A percentile compares a stretch with the other conserved stretches of the same genome.
These are phyloP conservation scores for Madoqua kirkii DNA, from an alignment of 2,113 vertebrate species.

Conservation along the genomic window DNA sequence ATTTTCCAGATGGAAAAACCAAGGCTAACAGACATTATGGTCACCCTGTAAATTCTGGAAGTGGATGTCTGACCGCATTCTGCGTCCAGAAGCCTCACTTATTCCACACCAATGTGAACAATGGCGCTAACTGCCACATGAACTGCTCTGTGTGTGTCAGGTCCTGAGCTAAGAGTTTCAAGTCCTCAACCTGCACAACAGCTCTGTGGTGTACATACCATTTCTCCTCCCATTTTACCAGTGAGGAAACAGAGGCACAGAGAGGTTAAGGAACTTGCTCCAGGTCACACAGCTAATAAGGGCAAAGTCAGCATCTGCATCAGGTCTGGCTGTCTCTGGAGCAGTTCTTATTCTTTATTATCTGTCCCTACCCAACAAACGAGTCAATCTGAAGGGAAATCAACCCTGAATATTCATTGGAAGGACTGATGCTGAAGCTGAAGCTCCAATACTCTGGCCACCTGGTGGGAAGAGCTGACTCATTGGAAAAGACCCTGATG, in stretches of 20 bases:
- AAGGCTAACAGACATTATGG: fast-evolving
- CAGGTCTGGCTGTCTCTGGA: background rate
- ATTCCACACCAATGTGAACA: fast-evolving
- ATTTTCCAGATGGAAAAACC: background rate
- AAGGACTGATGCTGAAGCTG: background rate
- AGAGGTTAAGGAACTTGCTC: background rate
- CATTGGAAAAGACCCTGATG: background rate
- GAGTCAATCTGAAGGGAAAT: background rate
- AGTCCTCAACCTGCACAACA: background rate
- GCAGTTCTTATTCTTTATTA: too few relatives aligned
- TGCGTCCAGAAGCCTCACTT: background rate
- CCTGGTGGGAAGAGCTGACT: background rate
- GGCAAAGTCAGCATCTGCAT: background rate
- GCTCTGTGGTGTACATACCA: background rate
- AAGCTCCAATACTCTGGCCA: background rate
- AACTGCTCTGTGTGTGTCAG: background rate
- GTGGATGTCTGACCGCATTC: background rate
- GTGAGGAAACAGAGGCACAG: background rate
- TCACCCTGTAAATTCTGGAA: background rate
- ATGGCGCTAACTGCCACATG: fast-evolving
- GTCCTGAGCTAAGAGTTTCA: background rate
- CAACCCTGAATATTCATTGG: background rate
- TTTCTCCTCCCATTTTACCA: background rate
- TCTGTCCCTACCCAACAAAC: background rate
- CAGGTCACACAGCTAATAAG: background rate